Base-by-base conservation (phyloP, 2,797 vertebrate species). In the Pelochelys cantorii region DNA sequence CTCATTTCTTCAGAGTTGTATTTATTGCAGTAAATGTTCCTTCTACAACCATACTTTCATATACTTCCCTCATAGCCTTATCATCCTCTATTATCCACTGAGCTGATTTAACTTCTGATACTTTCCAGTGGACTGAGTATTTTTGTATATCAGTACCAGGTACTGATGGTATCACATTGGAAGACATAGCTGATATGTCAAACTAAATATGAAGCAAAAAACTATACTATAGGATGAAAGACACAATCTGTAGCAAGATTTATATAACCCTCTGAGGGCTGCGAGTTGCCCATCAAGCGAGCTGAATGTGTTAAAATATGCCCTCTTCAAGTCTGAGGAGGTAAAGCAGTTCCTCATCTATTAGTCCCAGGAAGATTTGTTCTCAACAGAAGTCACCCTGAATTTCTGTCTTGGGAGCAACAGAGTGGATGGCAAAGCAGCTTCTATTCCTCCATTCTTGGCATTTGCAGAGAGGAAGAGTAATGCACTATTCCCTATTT, bases 21-120 rank as follows among this genome's bases (percentile, higher is more conserved):
- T 90, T 94, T 93, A 57, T 93, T 88, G 42, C 1, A 1, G 42
- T 80, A 81, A 82, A 88, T 84, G 90, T 54, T 90, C 79, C 78
- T 52, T 31, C 71, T 79, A 52, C 22, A 60, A 11, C n/a, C 2
- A 0, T 18, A 53, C 2, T 53, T 95, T 90, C 80, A 59, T 55
- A 54, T n/a, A 86, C 23, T 77, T 93, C 77, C 78, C 83, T 88
- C 31, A 79, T 62, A 42, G 20, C 80, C 88, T 91, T 81, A 80
- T 25, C 84, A 93, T 92, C 68, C 83, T 86, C 82, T 34, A 54
- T 85, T 89, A 79, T 62, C 83, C 56, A 85, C 83, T 81, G 48
- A 81, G 57, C 71, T 78, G 23, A 68, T 77, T 91, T 95, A 86
- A 52, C 11, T 85, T 90, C 55, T 23, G 37, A 86, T 7, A 82